Evolutionary conservation across 2,113 vertebrate genomes (phyloP).

Genomic region (Rattus rattus): DNA sequence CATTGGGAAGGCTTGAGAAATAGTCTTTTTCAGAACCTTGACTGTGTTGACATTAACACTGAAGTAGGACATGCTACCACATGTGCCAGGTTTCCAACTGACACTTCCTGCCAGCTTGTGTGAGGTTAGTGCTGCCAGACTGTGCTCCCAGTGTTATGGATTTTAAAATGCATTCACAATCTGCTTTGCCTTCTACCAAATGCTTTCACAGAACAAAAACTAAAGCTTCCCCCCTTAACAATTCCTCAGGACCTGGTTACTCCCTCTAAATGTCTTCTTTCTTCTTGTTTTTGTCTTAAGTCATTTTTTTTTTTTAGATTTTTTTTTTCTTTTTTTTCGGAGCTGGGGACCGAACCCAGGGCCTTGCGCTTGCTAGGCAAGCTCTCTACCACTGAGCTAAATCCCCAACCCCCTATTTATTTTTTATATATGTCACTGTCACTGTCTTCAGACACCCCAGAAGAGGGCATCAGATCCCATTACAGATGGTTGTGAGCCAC

Average conservation of each 20-base stretch:
- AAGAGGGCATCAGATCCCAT: too few relatives aligned
- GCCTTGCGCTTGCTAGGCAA: too few relatives aligned
- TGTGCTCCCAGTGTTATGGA: neutral
- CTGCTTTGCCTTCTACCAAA: neutral
- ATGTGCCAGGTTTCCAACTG: neutral
- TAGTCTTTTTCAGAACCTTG: neutral
- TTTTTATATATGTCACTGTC: too few relatives aligned
- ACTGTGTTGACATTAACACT: neutral
- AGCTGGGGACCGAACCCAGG: too few relatives aligned
- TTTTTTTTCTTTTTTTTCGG: too few relatives aligned
- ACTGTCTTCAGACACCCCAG: too few relatives aligned
- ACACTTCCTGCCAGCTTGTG: neutral
- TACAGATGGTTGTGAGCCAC: too few relatives aligned
- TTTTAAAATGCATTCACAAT: neutral
- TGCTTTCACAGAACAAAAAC: neutral
- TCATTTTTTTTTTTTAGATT: too few relatives aligned
- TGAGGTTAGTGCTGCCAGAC: neutral
- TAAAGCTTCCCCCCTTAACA: neutral
- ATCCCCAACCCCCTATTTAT: too few relatives aligned
- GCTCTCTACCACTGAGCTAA: too few relatives aligned
- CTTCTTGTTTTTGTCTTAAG: neutral
- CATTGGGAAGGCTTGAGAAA: conserved; percentile 37
- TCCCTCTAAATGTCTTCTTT: neutral
- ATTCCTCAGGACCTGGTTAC: neutral
- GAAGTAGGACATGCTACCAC: neutral